phyloP scores from a whole-genome alignment of 2,797 vertebrate species.

The Myiotriccus ornatus region DNA sequence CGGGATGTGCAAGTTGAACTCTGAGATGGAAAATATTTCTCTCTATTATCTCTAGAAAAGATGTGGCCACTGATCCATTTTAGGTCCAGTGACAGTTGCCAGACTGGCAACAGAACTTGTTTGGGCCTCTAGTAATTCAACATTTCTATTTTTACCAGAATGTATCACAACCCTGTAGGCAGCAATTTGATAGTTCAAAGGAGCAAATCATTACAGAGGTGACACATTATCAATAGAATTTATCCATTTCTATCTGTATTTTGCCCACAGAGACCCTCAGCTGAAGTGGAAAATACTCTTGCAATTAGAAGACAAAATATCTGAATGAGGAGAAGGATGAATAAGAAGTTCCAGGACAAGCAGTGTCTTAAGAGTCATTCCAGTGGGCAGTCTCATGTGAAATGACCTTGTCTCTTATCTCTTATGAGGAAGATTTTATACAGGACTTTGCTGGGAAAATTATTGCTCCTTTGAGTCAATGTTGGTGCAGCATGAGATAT shows the following conservation, averaged over 20 bases:
- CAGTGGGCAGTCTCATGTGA: not conserved
- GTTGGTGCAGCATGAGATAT: not conserved
- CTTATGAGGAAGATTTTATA: not conserved
- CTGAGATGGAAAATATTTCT: not conserved
- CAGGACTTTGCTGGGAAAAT: not conserved
- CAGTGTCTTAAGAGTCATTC: not conserved
- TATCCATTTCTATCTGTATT: not conserved
- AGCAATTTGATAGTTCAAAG: not conserved
- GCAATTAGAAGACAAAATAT: not conserved
- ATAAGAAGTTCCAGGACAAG: slow-evolving; percentile 26
- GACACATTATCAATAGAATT: not conserved
- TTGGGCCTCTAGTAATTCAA: not conserved
- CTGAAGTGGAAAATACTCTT: not conserved
- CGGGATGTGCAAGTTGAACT: not conserved
- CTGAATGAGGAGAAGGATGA: not conserved
- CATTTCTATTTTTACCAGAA: not conserved
- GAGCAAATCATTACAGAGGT: not conserved
- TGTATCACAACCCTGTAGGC: not conserved
- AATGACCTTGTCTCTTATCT: not conserved
- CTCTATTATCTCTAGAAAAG: not conserved
- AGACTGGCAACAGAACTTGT: not conserved
- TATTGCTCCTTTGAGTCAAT: not conserved
- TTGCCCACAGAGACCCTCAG: not conserved
- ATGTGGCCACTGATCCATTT: not conserved
- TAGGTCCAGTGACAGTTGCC: not conserved